phyloP scores from a whole-genome alignment of 2,888 invertebrate genomes.

The Drosophila nr. fundita region DNA sequence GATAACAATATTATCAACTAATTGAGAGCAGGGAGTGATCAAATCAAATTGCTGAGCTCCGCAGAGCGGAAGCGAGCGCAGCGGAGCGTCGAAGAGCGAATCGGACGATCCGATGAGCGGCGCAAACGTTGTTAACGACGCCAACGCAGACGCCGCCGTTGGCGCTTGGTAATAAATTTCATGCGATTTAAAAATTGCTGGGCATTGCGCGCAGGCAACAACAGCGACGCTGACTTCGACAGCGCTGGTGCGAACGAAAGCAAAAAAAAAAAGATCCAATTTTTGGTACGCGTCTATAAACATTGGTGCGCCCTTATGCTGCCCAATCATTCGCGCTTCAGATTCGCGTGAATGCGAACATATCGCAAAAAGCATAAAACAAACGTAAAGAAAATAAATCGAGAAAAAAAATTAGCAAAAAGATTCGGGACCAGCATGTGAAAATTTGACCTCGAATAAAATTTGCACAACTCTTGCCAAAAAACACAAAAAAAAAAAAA shows the following conservation, averaged over 20 bases:
- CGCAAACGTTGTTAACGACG: slow-evolving; percentile 14
- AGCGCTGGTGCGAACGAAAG: slow-evolving; percentile 50
- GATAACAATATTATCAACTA: slow-evolving; percentile 50
- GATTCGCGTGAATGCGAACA: slow-evolving; percentile 46
- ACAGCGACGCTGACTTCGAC: slow-evolving; percentile 60
- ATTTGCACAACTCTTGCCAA: slow-evolving; percentile 68
- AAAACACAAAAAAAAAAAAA: slow-evolving; percentile 32
- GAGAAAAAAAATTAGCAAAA: neutral
- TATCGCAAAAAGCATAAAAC: slow-evolving; percentile 24
- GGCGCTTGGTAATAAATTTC: slow-evolving; percentile 63
- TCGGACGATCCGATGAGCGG: slow-evolving; percentile 25
- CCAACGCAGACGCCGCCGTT: slow-evolving; percentile 13
- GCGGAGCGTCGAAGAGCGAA: slow-evolving; percentile 45
- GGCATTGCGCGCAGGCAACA: slow-evolving; percentile 66
- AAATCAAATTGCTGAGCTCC: neutral
- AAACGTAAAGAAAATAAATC: neutral
- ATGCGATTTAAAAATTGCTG: slow-evolving; percentile 70
- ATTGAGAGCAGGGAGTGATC: slow-evolving; percentile 38
- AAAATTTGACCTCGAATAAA: slow-evolving; percentile 32
- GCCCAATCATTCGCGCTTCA: slow-evolving; percentile 70
- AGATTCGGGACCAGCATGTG: slow-evolving; percentile 41
- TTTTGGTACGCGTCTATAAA: slow-evolving; percentile 64
- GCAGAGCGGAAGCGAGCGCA: slow-evolving; percentile 52
- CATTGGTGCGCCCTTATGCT: slow-evolving; percentile 67
- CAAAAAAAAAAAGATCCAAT: slow-evolving; percentile 2